Conservation (phyloP, 2,113 vertebrate species). For the Noturus placidus region DNA sequence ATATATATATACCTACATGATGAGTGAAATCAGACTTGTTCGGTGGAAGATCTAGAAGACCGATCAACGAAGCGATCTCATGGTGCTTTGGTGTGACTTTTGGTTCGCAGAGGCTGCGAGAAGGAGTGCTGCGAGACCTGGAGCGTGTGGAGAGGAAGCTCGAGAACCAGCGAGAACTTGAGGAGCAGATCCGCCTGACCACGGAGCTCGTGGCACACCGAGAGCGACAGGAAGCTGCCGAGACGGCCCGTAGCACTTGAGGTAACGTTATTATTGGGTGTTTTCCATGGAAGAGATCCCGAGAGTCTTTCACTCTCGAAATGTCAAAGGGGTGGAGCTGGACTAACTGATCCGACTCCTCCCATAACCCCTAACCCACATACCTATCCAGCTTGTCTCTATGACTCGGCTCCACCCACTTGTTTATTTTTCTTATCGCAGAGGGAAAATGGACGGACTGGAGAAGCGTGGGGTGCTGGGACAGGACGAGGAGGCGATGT, state of each 20-base stretch:
- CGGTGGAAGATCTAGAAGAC: too few species aligned
- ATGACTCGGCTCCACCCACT: neutral
- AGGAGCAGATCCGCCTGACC: conserved; percentile 85
- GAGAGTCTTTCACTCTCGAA: too few species aligned
- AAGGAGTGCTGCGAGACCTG: conserved; percentile 86
- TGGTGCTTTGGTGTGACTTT: too few species aligned
- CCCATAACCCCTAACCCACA: neutral
- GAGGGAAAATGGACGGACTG: conserved; percentile 78
- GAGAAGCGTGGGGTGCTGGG: conserved; percentile 75
- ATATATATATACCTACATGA: neutral
- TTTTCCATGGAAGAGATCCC: neutral
- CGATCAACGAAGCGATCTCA: too few species aligned
- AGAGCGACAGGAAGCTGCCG: conserved; percentile 52
- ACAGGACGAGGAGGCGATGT: conserved; percentile 83
- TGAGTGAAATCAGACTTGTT: neutral
- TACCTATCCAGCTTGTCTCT: neutral
- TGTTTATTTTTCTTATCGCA: neutral
- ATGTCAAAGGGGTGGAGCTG: neutral
- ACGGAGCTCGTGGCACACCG: conserved; percentile 77
- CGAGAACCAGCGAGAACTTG: conserved; percentile 81
- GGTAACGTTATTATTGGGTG: neutral
- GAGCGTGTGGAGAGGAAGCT: conserved; percentile 82
- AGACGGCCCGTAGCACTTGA: conserved; percentile 41
- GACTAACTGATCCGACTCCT: neutral
- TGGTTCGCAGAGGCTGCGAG: conserved; percentile 79